Percentiles rank a stretch among this genome's conserved stretches.
These are phyloP conservation scores for Ditylenchus dipsaci DNA, from an alignment of 1,140 invertebrate genomes.

Conservation along the genomic window DNA sequence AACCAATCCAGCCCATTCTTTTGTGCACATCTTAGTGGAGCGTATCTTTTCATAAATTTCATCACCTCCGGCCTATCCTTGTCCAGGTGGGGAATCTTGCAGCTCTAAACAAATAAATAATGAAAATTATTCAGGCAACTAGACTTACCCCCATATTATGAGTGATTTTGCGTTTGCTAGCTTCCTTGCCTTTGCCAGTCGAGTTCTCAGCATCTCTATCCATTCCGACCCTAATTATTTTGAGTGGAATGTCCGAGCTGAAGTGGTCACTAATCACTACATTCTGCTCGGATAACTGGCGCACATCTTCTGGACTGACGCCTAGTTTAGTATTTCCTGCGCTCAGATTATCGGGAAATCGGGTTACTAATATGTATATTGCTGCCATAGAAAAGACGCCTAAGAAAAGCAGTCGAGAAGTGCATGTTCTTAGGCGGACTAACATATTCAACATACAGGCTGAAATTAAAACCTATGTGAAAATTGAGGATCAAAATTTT, in stretches of 20 bases:
- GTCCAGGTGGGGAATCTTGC: constrained; percentile 41
- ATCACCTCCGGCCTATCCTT: constrained; percentile 28
- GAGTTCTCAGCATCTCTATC: not conserved
- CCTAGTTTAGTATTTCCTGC: not conserved
- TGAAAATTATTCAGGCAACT: not conserved
- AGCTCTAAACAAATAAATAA: constrained; percentile 16
- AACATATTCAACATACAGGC: not conserved
- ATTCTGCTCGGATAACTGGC: not conserved
- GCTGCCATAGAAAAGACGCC: not conserved
- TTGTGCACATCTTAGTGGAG: constrained; percentile 25
- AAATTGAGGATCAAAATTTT: not conserved
- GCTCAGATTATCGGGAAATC: no score
- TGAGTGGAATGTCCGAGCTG: not conserved
- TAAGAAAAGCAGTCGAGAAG: not conserved
- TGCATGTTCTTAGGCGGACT: not conserved
- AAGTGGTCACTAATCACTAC: not conserved
- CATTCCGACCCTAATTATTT: not conserved
- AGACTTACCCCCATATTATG: constrained; percentile 3
- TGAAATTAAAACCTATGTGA: not conserved
- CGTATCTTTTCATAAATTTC: constrained; percentile 25
- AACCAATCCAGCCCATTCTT: constrained; percentile 20
- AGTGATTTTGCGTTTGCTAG: not conserved
- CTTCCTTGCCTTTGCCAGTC: not conserved
- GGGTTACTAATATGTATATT: not conserved
- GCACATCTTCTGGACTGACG: not conserved